A percentile compares a stretch with the other conserved stretches of the same genome.
These are phyloP conservation scores for Helicoverpa zea DNA, from an alignment of 1,140 invertebrate species.

Conservation along the genomic window DNA sequence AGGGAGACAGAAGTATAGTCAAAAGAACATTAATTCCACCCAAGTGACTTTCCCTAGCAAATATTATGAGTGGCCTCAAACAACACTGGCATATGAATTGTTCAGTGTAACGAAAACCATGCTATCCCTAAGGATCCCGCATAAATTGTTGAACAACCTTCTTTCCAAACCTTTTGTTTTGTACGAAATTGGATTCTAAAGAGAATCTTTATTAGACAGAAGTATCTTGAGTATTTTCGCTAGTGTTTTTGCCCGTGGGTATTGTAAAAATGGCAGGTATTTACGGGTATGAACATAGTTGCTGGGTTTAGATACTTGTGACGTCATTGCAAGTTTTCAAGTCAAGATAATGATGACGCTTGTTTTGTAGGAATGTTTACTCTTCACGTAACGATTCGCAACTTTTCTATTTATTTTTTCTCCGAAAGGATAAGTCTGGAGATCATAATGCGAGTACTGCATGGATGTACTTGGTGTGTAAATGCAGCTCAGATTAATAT, in stretches of 20 bases:
- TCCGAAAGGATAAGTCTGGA: no score
- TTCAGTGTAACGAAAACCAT: slow-evolving; percentile 67
- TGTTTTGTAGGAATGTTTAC: no score
- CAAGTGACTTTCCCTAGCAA: slow-evolving; percentile 66
- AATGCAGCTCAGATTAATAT: no score
- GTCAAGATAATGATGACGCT: no score
- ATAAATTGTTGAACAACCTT: slow-evolving; percentile 46
- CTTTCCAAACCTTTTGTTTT: slow-evolving; percentile 36
- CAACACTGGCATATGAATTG: slow-evolving; percentile 66
- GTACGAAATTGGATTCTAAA: slow-evolving; percentile 28
- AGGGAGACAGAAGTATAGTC: slow-evolving; percentile 30
- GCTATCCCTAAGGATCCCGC: slow-evolving; percentile 41
- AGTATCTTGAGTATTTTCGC: not conserved
- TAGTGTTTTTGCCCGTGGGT: not conserved
- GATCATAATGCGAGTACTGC: no score
- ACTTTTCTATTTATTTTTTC: no score
- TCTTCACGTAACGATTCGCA: no score
- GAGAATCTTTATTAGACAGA: slow-evolving; percentile 5
- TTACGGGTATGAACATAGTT: no score
- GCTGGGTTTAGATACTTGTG: no score
- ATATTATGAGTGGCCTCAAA: slow-evolving; percentile 73
- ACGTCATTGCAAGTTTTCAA: no score
- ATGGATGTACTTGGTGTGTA: no score
- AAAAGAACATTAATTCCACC: slow-evolving; percentile 65
- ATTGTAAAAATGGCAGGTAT: not conserved